These are phyloP conservation scores for Diarsia rubi DNA, from an alignment of 2,888 invertebrate genomes.

Conservation along the genomic window DNA sequence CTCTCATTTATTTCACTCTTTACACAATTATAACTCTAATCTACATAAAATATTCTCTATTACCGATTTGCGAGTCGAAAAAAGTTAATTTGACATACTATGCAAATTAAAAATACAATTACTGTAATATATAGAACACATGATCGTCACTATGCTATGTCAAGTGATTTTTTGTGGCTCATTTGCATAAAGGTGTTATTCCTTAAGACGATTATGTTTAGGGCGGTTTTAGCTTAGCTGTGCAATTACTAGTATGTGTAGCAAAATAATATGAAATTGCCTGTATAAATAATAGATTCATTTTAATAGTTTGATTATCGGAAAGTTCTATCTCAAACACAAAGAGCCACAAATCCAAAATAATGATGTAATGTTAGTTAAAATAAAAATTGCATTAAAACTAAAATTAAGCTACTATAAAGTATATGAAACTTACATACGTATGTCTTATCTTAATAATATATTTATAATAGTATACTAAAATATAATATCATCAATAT, in stretches of 20 bases:
- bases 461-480: constrained; percentile 63
- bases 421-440: constrained; percentile 60
- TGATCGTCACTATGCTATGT: constrained; percentile 54
- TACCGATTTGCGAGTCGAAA: constrained; percentile 52
- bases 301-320: not conserved
- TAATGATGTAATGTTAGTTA: constrained; percentile 47
- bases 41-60: constrained; percentile 29
- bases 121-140: constrained; percentile 62
- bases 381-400: constrained; percentile 64
- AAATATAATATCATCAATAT: constrained; percentile 70
- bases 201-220: not conserved
- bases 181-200: constrained; percentile 27
- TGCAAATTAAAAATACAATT: constrained; percentile 57
- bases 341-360: constrained; percentile 54
- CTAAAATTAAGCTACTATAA: constrained; percentile 59
- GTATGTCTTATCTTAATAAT: constrained; percentile 60
- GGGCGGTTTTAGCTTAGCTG: not conserved
- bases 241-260: not conserved
- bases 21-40: constrained; percentile 18
- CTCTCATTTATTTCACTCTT: not conserved
- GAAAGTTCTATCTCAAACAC: constrained; percentile 14
- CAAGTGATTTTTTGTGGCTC: constrained; percentile 41
- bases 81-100: constrained; percentile 47
- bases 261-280: not conserved
- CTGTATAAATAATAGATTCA: not conserved